Percentiles rank a stretch among this genome's conserved stretches.
Conservation (phyloP, 1,140 invertebrate genomes). For the Eupeodes corollae region DNA sequence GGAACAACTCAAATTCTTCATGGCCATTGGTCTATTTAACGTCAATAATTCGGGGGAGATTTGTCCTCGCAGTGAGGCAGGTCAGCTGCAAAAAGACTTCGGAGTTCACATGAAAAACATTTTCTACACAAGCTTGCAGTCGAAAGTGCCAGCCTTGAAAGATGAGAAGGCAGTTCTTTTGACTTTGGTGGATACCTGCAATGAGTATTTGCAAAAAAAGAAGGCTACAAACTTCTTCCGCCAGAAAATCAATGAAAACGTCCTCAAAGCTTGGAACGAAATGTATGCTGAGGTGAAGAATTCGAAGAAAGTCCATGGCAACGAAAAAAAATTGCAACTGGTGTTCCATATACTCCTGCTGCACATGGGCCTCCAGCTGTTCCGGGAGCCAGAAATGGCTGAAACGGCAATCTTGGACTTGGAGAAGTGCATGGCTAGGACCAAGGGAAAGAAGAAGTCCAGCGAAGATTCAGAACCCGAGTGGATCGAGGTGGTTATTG, state of each 20-base stretch:
- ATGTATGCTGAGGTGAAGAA: conserved; percentile 39
- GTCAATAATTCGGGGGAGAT: conserved; percentile 37
- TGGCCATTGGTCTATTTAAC: conserved; percentile 52
- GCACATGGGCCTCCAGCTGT: conserved; percentile 59
- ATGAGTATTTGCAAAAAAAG: conserved; percentile 40
- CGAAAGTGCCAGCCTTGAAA: conserved; percentile 48
- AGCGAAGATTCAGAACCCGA: conserved; percentile 47
- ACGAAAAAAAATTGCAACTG: conserved; percentile 29
- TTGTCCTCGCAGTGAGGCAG: conserved; percentile 5
- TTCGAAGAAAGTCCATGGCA: conserved; percentile 22
- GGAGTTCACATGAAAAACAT: conserved; percentile 43
- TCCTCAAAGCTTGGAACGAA: conserved; percentile 48
- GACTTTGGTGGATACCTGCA: conserved; percentile 43
- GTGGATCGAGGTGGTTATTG: conserved; percentile 69
- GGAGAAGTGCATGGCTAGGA: conserved; percentile 53
- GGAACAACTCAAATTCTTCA: conserved; percentile 50
- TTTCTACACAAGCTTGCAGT: conserved; percentile 53
- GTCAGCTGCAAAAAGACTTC: conserved; percentile 14
- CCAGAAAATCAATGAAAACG: conserved; percentile 43
- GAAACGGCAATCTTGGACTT: conserved; percentile 54
- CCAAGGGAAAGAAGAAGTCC: conserved; percentile 37
- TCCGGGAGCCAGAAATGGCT: conserved; percentile 55
- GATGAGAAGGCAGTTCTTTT: conserved; percentile 45
- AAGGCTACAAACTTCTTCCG: conserved; percentile 36
- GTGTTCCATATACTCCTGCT: conserved; percentile 55